Percentiles rank a stretch among this genome's conserved stretches.
These are phyloP conservation scores for Blastobasis adustella DNA, from an alignment of 2,888 invertebrate genomes.

Conservation along the genomic window DNA sequence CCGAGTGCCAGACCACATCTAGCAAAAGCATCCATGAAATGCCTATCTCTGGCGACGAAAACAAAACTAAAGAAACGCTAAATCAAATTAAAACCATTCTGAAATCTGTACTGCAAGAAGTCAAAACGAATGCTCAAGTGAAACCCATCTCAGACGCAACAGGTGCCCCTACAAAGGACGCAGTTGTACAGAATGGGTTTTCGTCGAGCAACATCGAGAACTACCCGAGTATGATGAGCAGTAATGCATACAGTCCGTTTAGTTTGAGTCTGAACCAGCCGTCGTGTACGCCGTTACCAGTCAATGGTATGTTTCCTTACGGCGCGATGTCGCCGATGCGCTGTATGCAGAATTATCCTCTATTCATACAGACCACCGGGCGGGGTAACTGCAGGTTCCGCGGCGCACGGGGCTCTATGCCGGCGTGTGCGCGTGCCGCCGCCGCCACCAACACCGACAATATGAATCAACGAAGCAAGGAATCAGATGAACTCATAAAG, in stretches of 20 bases:
- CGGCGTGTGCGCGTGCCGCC: conserved; percentile 13
- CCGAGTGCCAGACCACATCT: conserved; percentile 35
- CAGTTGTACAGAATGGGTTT: conserved; percentile 42
- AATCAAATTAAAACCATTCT: conserved; percentile 57
- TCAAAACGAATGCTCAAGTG: conserved; percentile 40
- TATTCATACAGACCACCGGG: conserved; percentile 38
- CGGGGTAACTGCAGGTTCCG: conserved; percentile 37
- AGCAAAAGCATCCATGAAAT: conserved; percentile 19
- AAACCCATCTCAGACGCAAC: conserved; percentile 23
- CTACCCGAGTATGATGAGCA: conserved; percentile 39
- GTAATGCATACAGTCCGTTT: conserved; percentile 44
- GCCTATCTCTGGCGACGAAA: conserved; percentile 15
- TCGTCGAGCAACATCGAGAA: conserved; percentile 36
- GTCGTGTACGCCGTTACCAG: conserved; percentile 31
- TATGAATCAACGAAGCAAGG: conserved; percentile 26
- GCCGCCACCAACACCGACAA: conserved; percentile 43
- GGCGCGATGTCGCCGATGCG: conserved; percentile 19
- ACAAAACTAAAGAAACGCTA: conserved; percentile 47
- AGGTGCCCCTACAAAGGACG: conserved; percentile 29
- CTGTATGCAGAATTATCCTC: conserved; percentile 45
- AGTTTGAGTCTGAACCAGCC: conserved; percentile 32
- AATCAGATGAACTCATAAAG: conserved; percentile 54
- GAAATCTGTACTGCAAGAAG: conserved; percentile 51
- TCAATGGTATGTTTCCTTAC: conserved; percentile 20
- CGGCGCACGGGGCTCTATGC: conserved; percentile 13